phyloP scores from a whole-genome alignment of 2,888 invertebrate genomes.

The Acrobasis consociella region DNA sequence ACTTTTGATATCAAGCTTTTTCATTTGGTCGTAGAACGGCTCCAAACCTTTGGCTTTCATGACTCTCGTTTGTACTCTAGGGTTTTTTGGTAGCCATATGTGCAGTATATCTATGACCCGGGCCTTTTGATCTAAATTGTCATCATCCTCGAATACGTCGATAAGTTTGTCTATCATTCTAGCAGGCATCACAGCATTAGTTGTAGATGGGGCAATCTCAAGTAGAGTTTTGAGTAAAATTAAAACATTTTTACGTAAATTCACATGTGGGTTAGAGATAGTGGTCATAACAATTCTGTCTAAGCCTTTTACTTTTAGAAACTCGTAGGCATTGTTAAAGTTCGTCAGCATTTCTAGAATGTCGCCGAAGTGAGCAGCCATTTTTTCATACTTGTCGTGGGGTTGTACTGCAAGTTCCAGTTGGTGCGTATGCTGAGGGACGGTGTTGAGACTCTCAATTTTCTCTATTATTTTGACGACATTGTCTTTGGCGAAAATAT shows the following conservation, averaged over 20 bases:
- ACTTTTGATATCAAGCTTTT: slow-evolving; percentile 49
- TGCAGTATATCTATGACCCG: slow-evolving; percentile 55
- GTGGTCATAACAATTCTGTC: slow-evolving; percentile 49
- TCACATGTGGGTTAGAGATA: slow-evolving; percentile 32
- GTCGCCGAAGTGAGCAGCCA: slow-evolving; percentile 42
- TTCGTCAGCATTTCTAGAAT: slow-evolving; percentile 45
- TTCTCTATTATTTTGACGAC: slow-evolving; percentile 39
- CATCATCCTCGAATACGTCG: slow-evolving; percentile 58
- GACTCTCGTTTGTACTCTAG: slow-evolving; percentile 58
- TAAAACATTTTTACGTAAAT: slow-evolving; percentile 33
- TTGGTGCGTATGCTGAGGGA: slow-evolving; percentile 34
- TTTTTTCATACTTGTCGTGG: slow-evolving; percentile 41
- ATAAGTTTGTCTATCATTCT: slow-evolving; percentile 55
- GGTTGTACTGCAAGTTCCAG: slow-evolving; percentile 37
- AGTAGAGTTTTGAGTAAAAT: slow-evolving; percentile 48
- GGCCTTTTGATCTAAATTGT: slow-evolving; percentile 53
- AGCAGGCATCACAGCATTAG: slow-evolving; percentile 47
- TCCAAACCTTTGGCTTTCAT: slow-evolving; percentile 66
- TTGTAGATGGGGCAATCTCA: slow-evolving; percentile 48
- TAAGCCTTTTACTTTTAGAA: slow-evolving; percentile 57
- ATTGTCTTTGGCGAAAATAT: slow-evolving; percentile 21
- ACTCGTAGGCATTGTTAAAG: slow-evolving; percentile 48
- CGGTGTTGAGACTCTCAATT: slow-evolving; percentile 38
- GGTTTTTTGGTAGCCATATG: slow-evolving; percentile 63
- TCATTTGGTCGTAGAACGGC: slow-evolving; percentile 61